These are phyloP conservation scores for Pelecanus crispus DNA, from an alignment of 2,113 vertebrate species.

Conservation along the genomic window DNA sequence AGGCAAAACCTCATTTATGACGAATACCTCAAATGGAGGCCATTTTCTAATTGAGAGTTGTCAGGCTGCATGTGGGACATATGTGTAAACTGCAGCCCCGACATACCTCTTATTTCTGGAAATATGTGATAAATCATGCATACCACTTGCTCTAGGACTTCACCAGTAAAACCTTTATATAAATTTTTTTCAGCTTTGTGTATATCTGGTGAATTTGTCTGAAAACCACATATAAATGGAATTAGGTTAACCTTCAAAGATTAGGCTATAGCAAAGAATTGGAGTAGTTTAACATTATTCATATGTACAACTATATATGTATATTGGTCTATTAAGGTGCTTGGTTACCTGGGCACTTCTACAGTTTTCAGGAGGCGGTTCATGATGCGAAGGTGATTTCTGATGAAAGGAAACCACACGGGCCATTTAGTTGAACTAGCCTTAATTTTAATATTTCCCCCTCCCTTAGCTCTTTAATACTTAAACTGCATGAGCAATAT, in stretches of 20 bases:
- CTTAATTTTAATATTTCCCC: not conserved
- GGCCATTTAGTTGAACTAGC: not conserved
- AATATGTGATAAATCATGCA: not conserved
- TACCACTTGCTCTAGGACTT: not conserved
- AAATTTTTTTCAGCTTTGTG: not conserved
- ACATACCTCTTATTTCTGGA: not conserved
- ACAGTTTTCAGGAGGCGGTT: not conserved
- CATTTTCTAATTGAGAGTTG: not conserved
- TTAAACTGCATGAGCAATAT: not conserved
- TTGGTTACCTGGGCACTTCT: not conserved
- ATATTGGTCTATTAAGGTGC: not conserved
- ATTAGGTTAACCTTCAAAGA: not conserved
- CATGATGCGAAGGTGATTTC: not conserved
- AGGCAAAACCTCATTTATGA: not conserved
- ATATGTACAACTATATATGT: not conserved
- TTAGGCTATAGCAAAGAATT: not conserved
- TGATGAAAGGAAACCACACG: not conserved
- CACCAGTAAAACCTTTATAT: not conserved
- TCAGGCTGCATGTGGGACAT: not conserved
- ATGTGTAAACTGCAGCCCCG: not conserved
- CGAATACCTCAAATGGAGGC: not conserved
- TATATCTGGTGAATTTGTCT: not conserved
- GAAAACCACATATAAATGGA: not conserved
- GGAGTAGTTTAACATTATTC: not conserved
- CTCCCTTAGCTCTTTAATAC: not conserved